These are phyloP conservation scores for Alectura lathami DNA, from an alignment of 2,113 vertebrate species.

Conservation along the genomic window DNA sequence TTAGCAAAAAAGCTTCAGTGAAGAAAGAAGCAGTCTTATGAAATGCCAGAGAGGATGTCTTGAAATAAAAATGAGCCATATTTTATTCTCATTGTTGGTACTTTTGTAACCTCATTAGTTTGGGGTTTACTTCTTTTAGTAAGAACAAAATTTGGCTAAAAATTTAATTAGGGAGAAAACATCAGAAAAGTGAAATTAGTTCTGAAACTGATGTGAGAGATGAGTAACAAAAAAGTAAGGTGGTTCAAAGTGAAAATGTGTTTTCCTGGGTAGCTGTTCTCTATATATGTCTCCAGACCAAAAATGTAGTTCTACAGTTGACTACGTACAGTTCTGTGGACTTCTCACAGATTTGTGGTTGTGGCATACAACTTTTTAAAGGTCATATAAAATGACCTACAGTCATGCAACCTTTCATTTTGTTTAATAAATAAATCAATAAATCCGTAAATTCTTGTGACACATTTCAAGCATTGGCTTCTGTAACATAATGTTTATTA, in stretches of 20 bases:
- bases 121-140: background rate
- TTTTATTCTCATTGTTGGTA: background rate
- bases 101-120: background rate
- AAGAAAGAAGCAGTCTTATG: background rate
- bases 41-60: background rate
- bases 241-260: background rate
- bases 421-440: too few relatives aligned
- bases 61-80: background rate
- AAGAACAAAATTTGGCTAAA: background rate
- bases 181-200: background rate
- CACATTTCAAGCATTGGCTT: background rate
- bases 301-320: background rate
- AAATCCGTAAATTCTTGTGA: background rate
- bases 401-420: background rate
- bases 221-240: background rate
- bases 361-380: background rate
- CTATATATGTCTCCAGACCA: background rate
- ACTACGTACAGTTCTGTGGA: background rate
- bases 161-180: background rate
- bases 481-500: background rate
- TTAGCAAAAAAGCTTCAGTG: constrained; percentile 29
- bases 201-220: background rate
- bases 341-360: background rate
- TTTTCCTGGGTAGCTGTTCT: background rate
- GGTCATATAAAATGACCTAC: background rate